Evolutionary conservation across 2,113 vertebrate genomes (phyloP).

Genomic region (Clarias batrachus): DNA sequence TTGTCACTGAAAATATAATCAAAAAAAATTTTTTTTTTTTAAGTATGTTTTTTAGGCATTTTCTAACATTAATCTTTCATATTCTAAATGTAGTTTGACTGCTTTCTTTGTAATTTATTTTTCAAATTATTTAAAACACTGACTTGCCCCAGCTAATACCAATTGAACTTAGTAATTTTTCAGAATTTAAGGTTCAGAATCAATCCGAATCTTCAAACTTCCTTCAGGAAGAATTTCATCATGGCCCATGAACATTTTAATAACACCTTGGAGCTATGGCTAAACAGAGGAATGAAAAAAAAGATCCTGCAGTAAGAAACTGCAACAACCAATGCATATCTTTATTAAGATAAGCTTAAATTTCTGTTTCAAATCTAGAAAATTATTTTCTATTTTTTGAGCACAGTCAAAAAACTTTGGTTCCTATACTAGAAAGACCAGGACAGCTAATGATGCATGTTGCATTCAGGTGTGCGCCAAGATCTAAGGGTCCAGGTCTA

Average conservation of each 20-base stretch:
- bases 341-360: neutral
- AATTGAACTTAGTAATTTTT: neutral
- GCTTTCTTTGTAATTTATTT: neutral
- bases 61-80: neutral
- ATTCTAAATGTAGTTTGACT: neutral
- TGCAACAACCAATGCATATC: neutral
- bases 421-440: neutral
- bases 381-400: neutral
- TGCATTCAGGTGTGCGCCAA: neutral
- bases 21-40: neutral
- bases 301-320: neutral
- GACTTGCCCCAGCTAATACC: neutral
- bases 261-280: neutral
- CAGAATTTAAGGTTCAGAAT: neutral
- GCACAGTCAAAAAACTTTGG: conserved; percentile 24
- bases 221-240: neutral
- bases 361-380: neutral
- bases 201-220: neutral
- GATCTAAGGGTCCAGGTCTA: neutral
- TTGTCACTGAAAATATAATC: neutral
- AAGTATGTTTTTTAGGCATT: neutral
- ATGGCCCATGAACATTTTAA: neutral
- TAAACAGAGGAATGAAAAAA: neutral
- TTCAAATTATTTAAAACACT: neutral
- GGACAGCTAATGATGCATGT: neutral